Base-by-base conservation (phyloP, 2,888 invertebrate genomes). In the Chymomyza procnemis region DNA sequence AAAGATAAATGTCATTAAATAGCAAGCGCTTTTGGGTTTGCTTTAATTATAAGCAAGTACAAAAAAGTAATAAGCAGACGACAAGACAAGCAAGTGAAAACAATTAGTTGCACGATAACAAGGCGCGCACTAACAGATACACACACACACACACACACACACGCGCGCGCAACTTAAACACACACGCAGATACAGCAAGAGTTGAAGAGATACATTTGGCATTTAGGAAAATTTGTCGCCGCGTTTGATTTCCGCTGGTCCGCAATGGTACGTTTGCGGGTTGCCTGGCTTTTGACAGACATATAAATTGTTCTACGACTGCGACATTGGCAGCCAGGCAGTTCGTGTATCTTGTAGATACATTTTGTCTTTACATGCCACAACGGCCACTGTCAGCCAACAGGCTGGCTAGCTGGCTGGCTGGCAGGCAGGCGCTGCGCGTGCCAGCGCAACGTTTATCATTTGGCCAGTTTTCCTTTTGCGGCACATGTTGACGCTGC, bases 391-490 rank as follows among this genome's bases (percentile, higher is more conserved):
- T 56, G 66, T 26, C 26, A 26, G 26, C 26, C 26, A 26, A 26
- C 26, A 26, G 26, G 26, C 26, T 6, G 22, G 61, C 21, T 6
- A 57, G 55, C 12, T 47, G 22, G 61, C 21, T 6, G 59, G 55
- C 12, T 47, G 22, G 34, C 16, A 22, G 19, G 34, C 34, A 55
- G 48, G 18, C 18, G 48, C 18, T 61, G 61, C 85, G 85, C 87
- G 86, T 82, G 82, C 78, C 69, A 75, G 69, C 68, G 69, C 71
- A 87, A 71, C 85, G 85, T 81, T 82, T 82, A 78, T 84, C 85
- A 88, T 78, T 80, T 68, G 19, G 70, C 85, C 85, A 85, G 75
- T 76, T 88, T 84, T 88, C 87, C 87, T 88, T 86, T 86, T 75
- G 81, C 65, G 84, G 81, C 86, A 83, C 18, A 50, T 50, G 50